Evolutionary conservation across 2,888 invertebrate species (phyloP).

Genomic region (Mimas tiliae): DNA sequence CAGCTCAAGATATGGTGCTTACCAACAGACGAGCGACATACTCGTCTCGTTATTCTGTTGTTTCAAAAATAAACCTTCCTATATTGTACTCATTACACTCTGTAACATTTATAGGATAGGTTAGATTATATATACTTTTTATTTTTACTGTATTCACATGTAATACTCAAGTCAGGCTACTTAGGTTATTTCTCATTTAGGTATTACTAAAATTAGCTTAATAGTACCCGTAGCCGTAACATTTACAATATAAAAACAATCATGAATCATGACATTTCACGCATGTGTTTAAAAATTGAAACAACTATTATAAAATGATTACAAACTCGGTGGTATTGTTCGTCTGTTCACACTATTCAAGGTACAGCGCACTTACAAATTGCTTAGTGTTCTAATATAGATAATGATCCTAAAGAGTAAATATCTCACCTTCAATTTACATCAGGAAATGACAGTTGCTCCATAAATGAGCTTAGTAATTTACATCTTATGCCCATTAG

Average conservation of each 20-base stretch:
- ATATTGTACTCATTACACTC: too few species aligned
- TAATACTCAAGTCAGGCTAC: too few species aligned
- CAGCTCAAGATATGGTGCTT: too few species aligned
- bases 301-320: slow-evolving; percentile 17
- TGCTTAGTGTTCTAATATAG: background rate
- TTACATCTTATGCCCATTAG: background rate
- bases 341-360: background rate
- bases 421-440: background rate
- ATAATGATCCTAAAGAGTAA: background rate
- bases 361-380: slow-evolving; percentile 2
- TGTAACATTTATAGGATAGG: too few species aligned
- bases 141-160: too few species aligned
- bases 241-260: background rate
- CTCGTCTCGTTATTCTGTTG: too few species aligned
- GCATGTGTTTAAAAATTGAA: background rate
- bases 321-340: background rate
- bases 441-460: slow-evolving; percentile 16
- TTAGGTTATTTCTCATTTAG: too few species aligned
- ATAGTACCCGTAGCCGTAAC: too few species aligned
- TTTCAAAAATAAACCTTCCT: too few species aligned
- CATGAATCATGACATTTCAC: slow-evolving; percentile 8
- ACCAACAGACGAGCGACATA: too few species aligned
- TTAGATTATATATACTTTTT: too few species aligned
- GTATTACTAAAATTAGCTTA: too few species aligned
- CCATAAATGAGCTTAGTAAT: slow-evolving; percentile 7